Evolutionary conservation across 2,888 invertebrate genomes (phyloP).

Genomic region (Pollenia labialis): DNA sequence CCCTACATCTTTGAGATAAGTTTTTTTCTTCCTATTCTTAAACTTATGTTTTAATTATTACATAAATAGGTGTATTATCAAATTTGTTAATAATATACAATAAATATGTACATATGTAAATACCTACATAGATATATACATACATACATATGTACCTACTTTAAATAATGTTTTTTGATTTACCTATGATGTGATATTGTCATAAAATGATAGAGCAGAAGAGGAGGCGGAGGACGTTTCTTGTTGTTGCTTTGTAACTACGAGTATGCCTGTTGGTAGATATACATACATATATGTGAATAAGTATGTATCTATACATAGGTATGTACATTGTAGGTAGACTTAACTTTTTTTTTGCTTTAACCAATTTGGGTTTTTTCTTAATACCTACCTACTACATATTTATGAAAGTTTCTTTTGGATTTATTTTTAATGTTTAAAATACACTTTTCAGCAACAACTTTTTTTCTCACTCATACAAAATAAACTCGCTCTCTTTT

Average conservation of each 20-base stretch:
- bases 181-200: too few relatives aligned
- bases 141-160: not conserved
- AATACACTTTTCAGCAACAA: constrained; percentile 21
- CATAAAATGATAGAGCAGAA: too few relatives aligned
- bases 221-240: too few relatives aligned
- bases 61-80: too few relatives aligned
- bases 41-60: too few relatives aligned
- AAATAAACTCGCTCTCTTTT: constrained; percentile 13
- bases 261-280: not conserved
- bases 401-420: constrained; percentile 59
- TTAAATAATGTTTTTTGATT: not conserved
- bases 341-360: not conserved
- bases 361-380: not conserved
- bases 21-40: too few relatives aligned
- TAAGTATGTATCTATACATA: not conserved
- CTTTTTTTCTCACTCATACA: constrained; percentile 30
- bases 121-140: not conserved
- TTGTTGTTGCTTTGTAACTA: too few relatives aligned
- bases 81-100: not conserved
- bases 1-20: too few relatives aligned
- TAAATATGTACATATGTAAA: not conserved
- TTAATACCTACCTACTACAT: not conserved
- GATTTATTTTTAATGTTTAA: not conserved
- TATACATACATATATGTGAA: constrained; percentile 3
- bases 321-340: too few relatives aligned